A percentile compares a stretch with the other conserved stretches of the same genome.
Conservation (phyloP, 1,140 invertebrate species). For the Mycetomoellerius zeteki region DNA sequence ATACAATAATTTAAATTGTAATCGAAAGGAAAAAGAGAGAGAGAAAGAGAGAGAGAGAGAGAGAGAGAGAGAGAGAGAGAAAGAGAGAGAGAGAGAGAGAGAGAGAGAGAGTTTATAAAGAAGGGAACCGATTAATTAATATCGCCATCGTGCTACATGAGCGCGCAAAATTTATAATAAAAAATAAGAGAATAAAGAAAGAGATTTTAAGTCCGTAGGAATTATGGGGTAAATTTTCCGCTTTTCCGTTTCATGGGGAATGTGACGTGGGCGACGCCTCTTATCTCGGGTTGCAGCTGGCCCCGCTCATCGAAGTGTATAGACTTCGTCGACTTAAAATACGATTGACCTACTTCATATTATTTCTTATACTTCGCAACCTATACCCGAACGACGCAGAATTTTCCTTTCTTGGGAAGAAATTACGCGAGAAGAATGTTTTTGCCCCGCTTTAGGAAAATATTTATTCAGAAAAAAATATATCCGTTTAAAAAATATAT, state of each 20-base stretch:
- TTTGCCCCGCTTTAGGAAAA: neutral
- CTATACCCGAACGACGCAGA: neutral
- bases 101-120: neutral
- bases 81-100: neutral
- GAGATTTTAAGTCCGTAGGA: neutral
- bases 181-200: neutral
- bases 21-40: neutral
- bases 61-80: neutral
- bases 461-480: conserved; percentile 1
- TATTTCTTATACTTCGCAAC: conserved; percentile 65
- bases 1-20: neutral
- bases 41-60: no score
- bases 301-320: conserved; percentile 76
- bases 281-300: conserved; percentile 81
- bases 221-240: conserved; percentile 37
- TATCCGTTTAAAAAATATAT: neutral
- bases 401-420: conserved; percentile 1
- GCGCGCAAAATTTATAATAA: conserved; percentile 13
- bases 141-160: neutral
- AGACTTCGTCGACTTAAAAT: conserved; percentile 76
- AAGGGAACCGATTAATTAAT: conserved; percentile 26
- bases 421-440: neutral
- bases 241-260: conserved; percentile 40
- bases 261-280: conserved; percentile 61
- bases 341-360: conserved; percentile 72